Percentiles rank a stretch among this genome's conserved stretches.
Conservation (phyloP, 2,797 vertebrate species). For the Rallus crepitans region DNA sequence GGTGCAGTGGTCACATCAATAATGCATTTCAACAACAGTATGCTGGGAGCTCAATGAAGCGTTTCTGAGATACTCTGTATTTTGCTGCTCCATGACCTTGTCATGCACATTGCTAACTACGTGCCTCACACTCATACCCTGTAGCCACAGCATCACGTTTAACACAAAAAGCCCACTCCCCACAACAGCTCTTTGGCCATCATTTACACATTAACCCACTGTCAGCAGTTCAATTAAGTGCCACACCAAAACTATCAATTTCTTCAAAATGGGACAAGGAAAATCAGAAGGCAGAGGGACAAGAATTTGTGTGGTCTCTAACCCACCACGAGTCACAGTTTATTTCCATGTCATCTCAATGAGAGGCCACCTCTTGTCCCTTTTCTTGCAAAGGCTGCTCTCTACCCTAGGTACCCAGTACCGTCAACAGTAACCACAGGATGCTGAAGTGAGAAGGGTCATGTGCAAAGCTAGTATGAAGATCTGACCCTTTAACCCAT, state of each 20-base stretch:
- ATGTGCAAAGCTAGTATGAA: neutral
- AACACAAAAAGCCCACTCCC: rapidly evolving
- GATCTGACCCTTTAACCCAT: neutral
- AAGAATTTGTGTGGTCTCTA: neutral
- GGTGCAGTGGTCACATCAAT: neutral
- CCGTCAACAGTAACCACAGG: neutral
- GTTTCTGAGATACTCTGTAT: neutral
- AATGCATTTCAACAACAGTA: neutral
- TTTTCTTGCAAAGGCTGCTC: neutral
- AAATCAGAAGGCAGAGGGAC: neutral
- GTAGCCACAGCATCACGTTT: neutral
- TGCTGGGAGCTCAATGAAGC: neutral
- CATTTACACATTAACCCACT: neutral
- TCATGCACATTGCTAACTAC: neutral
- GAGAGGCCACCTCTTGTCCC: neutral
- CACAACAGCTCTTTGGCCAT: neutral
- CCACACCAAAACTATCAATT: neutral
- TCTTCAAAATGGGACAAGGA: neutral
- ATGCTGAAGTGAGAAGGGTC: neutral
- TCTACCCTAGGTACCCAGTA: neutral
- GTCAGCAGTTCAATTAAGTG: neutral
- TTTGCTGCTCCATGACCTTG: neutral
- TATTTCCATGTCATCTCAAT: neutral
- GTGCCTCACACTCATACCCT: neutral
- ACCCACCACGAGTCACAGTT: neutral